Percentiles rank a stretch among this genome's conserved stretches.
These are phyloP conservation scores for Melanocharis versteri DNA, from an alignment of 2,113 vertebrate genomes.

Conservation along the genomic window DNA sequence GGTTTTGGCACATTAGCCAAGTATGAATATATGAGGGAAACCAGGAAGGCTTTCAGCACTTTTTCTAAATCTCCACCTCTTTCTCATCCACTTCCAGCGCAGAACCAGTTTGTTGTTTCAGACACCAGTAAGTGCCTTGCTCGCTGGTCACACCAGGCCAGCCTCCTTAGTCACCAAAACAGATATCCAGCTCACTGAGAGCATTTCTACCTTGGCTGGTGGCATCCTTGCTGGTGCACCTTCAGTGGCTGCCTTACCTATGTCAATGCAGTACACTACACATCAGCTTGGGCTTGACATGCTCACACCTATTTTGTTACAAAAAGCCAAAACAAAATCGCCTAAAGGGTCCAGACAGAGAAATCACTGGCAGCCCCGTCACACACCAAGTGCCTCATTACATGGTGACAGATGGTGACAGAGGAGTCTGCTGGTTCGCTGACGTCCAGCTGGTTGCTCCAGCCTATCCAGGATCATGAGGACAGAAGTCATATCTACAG, in stretches of 20 bases:
- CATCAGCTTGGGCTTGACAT: not conserved
- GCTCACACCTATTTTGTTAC: not conserved
- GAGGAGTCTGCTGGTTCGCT: not conserved
- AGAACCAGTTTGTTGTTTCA: not conserved
- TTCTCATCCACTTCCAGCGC: not conserved
- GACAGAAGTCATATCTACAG: not conserved
- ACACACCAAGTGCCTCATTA: not conserved
- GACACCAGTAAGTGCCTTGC: not conserved
- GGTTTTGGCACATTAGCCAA: not conserved
- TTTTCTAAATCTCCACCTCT: not conserved
- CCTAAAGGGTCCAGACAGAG: not conserved
- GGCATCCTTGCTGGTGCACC: not conserved
- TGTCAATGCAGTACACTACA: accelerated
- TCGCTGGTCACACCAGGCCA: not conserved
- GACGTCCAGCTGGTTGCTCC: not conserved
- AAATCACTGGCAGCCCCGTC: not conserved
- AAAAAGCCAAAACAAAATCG: not conserved
- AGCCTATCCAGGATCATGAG: not conserved
- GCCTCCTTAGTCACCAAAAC: not conserved
- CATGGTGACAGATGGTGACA: accelerated
- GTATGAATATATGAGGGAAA: not conserved
- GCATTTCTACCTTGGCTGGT: not conserved
- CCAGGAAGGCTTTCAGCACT: not conserved
- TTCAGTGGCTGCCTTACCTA: not conserved
- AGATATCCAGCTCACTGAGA: not conserved